Evolutionary conservation across 2,113 vertebrate genomes (phyloP).

Genomic region (Rhynchomys soricoides): DNA sequence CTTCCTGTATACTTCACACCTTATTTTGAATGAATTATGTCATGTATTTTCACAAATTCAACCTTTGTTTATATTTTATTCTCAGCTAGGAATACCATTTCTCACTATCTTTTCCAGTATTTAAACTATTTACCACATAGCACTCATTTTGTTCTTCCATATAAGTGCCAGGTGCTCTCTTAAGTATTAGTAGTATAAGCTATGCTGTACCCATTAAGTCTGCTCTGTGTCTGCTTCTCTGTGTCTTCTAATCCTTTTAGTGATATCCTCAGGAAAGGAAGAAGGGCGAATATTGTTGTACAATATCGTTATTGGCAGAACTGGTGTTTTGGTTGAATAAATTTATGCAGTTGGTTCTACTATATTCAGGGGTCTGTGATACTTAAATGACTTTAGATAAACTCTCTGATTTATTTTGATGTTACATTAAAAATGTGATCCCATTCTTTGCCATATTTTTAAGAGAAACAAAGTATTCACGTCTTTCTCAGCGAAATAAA

Average conservation of each 20-base stretch:
- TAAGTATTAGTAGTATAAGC: background rate
- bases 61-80: background rate
- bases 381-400: background rate
- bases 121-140: background rate
- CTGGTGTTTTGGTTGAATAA: background rate
- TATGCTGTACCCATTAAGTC: background rate
- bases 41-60: background rate
- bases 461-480: background rate
- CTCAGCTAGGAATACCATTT: background rate
- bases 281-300: background rate
- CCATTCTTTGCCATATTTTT: background rate
- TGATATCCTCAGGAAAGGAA: background rate
- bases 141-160: background rate
- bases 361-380: background rate
- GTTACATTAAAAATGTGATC: background rate
- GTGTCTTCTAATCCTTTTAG: background rate
- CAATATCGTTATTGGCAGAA: background rate
- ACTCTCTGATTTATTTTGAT: background rate
- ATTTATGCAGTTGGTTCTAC: background rate
- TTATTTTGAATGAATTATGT: background rate
- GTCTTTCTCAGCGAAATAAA: background rate
- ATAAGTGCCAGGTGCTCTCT: background rate
- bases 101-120: background rate
- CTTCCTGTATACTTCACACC: background rate
- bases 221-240: background rate